phyloP scores from a whole-genome alignment of 2,797 vertebrate genomes.

The Gambelia wislizenii region DNA sequence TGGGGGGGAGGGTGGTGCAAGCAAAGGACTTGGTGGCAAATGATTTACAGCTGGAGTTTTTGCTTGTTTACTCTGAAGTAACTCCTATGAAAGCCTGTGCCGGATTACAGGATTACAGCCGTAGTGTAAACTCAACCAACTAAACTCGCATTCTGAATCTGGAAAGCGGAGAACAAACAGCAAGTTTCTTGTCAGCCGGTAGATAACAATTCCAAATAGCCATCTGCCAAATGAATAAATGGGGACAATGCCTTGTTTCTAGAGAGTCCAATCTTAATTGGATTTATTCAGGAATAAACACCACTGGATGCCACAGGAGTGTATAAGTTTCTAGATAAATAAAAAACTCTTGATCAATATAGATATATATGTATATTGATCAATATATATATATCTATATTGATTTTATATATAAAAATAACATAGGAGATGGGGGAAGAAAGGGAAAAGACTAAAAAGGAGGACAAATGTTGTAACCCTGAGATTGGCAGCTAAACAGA shows the following conservation, averaged over 20 bases:
- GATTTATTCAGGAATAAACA: not conserved
- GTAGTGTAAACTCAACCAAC: not conserved
- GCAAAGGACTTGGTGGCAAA: not conserved
- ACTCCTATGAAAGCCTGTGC: not conserved
- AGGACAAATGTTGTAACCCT: too few species aligned
- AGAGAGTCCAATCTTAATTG: not conserved
- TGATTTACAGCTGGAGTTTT: constrained; percentile 12
- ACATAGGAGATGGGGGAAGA: too few species aligned
- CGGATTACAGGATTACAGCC: too few species aligned
- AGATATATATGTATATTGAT: too few species aligned
- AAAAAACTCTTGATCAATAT: too few species aligned
- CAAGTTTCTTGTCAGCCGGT: not conserved
- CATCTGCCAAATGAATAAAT: not conserved
- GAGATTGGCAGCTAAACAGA: too few species aligned
- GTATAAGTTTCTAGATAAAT: too few species aligned
- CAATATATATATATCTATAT: too few species aligned
- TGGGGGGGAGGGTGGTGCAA: not conserved
- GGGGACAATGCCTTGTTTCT: not conserved
- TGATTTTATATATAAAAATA: too few species aligned
- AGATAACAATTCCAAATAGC: too few species aligned
- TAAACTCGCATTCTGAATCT: not conserved
- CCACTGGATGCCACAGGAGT: not conserved
- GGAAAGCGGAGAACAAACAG: not conserved
- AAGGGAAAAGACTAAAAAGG: too few species aligned
- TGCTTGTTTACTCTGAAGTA: constrained; percentile 9